Base-by-base conservation (phyloP, 1,140 invertebrate species). In the Anoplolepis gracilipes region DNA sequence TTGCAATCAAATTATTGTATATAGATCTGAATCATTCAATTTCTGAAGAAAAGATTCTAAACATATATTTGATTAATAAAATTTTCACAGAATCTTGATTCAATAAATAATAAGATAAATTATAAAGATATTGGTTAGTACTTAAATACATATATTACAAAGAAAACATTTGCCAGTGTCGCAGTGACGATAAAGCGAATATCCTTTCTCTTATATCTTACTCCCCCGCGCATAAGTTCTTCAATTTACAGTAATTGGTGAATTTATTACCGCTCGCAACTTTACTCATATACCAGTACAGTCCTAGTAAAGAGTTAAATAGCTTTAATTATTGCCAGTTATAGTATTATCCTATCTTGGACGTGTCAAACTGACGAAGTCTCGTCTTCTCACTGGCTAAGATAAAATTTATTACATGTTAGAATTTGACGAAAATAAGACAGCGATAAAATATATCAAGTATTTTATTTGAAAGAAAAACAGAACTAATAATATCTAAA, bases 171-270 rank as follows among this genome's bases (percentile, higher is more conserved):
- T 10, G 7, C 22, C 11, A 42, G 16, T 8, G 8, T 19, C 0
- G 19, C 11, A 25, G 22, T 25, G 11, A n/a, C 30, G n/a, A 61
- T 65, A 65, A 76, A 88, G 64, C 69, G 79, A 88, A 76, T 77
- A 28, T 16, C 62, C 79, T 86, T 88, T 67, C 65, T 33, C 64
- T 28, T 25, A 19, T 59, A 62, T 39, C 39, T 25, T 59, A 69
- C 30, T 67, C 49, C 55, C 53, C 22, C 42, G 67, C 30, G 36
- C 30, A n/a, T 46, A 77, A 84, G 76, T 87, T 87, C 82, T 85
- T 82, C 84, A 91, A 92, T 91, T 88, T 87, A 76, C 67, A 30
- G 75, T 86, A 90, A 92, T 92, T 92, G 89, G 57, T 87, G 77
- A 87, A 90, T 92, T 92, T 91, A 92, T 90, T 90, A 89, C 72